Base-by-base conservation (phyloP, 2,888 invertebrate genomes). In the Dolichopus griseipennis region DNA sequence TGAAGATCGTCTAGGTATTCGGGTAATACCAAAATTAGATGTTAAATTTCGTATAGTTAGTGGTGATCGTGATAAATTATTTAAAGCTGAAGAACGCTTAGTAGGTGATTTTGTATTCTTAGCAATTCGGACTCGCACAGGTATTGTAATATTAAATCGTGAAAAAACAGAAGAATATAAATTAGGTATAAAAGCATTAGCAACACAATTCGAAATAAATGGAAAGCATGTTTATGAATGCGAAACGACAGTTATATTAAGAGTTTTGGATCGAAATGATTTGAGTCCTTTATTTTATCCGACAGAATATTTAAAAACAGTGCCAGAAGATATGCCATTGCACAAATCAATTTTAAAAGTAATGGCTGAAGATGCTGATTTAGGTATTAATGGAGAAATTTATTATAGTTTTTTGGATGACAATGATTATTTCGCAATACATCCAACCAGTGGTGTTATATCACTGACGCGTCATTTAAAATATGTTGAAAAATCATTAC, bases 71-170 rank as follows among this genome's bases (percentile, higher is more conserved):
- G 92, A 93, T 77, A 91, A 90, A 78, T 90, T 96, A 78, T 97
- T 97, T 83, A 95, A 94, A 80, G 93, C 93, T 10, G 96, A 97
- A 79, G 91, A 93, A 74, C 86, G 90, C 70, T 83, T 88, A 70
- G 90, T 97, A 67, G 97, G 97, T 61, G 95, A 97, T 83, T 96
- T 97, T 83, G 94, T 93, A 80, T 98, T 98, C 82, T 85, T 97
- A 68, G 85, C 91, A 68, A 87, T 98, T 70, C 86, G 97, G 75
- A 95, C 94, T 72, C 88, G 93, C 78, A 92, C 95, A 70, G 92
- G 92, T 64, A 88, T 90, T 72, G 91, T 93, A 75, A 93, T 95
- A 72, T 84, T 98, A 70, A 98, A 98, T 83, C 87, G 98, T 71
- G 98, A 98, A 81, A 88, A 95, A 68, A 89, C 90, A 73, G 93